These are phyloP conservation scores for Helicoverpa armigera DNA, from an alignment of 1,140 invertebrate species.

Conservation along the genomic window DNA sequence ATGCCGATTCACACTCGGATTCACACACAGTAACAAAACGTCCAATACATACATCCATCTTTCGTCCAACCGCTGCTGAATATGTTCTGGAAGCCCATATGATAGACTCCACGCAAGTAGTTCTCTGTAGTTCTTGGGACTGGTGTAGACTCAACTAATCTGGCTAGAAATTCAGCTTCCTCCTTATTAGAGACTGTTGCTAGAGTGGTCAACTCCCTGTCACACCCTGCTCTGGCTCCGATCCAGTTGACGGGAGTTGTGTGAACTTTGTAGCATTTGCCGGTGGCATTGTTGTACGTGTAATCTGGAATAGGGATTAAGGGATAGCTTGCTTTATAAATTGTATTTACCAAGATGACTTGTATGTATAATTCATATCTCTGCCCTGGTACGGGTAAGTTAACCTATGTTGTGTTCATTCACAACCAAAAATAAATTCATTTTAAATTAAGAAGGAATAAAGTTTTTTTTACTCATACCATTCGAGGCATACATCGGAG, in stretches of 20 bases:
- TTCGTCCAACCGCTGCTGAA: background rate
- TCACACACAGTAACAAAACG: too few species aligned
- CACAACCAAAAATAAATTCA: too few species aligned
- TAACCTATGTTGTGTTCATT: too few species aligned
- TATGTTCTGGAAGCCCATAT: slow-evolving; percentile 1
- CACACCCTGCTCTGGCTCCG: background rate
- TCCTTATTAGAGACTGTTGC: background rate
- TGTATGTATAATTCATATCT: too few species aligned
- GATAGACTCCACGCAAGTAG: slow-evolving; percentile 8
- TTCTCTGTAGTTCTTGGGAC: too few species aligned
- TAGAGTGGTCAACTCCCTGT: background rate
- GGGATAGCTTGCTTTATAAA: background rate
- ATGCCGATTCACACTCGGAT: too few species aligned
- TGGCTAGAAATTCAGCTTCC: background rate
- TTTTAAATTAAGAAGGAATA: too few species aligned
- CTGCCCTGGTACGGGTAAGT: too few species aligned
- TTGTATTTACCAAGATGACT: too few species aligned
- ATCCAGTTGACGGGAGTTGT: background rate
- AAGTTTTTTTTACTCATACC: too few species aligned
- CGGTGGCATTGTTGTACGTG: background rate
- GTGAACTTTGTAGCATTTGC: slow-evolving; percentile 18
- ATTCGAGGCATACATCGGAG: too few species aligned
- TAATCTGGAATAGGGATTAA: background rate
- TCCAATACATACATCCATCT: background rate
- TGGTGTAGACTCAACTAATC: background rate